phyloP scores from a whole-genome alignment of 2,113 vertebrate genomes.

The Daboia siamensis region DNA sequence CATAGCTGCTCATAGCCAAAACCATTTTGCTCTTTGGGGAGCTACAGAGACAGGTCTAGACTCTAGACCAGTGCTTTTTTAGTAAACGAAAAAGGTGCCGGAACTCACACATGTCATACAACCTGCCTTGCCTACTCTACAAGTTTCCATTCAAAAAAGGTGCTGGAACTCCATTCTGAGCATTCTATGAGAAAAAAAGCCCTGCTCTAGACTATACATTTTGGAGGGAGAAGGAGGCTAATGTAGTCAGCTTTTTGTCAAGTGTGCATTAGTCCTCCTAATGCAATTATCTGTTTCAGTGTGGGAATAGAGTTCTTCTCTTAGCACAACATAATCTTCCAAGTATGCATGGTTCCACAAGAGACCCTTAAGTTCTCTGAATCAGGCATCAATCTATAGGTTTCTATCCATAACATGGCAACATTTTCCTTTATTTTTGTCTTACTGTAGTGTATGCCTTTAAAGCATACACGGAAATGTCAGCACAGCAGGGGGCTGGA shows the following conservation, averaged over 20 bases:
- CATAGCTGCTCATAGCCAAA: constrained; percentile 12
- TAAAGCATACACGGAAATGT: too few relatives aligned
- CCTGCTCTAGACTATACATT: not conserved
- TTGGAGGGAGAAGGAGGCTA: not conserved
- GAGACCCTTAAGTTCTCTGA: constrained; percentile 17
- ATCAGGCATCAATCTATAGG: constrained; percentile 3
- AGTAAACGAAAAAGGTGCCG: too few relatives aligned
- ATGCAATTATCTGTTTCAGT: not conserved
- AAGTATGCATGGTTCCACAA: not conserved
- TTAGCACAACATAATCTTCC: not conserved
- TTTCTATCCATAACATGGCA: constrained; percentile 16
- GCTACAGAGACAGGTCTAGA: not conserved
- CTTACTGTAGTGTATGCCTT: too few relatives aligned
- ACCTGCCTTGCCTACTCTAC: too few relatives aligned
- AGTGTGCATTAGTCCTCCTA: not conserved
- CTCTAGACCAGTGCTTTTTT: not conserved
- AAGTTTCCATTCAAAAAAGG: too few relatives aligned
- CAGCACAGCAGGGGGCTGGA: too few relatives aligned
- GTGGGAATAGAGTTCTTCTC: not conserved
- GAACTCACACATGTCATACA: too few relatives aligned
- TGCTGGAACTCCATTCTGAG: too few relatives aligned
- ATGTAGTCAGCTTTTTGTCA: not conserved
- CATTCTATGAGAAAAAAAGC: too few relatives aligned
- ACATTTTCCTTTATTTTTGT: constrained; percentile 23
- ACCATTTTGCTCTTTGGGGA: constrained; percentile 4